Evolutionary conservation across 2,113 vertebrate genomes (phyloP).

Genomic region (Neodontobutis hainanensis): DNA sequence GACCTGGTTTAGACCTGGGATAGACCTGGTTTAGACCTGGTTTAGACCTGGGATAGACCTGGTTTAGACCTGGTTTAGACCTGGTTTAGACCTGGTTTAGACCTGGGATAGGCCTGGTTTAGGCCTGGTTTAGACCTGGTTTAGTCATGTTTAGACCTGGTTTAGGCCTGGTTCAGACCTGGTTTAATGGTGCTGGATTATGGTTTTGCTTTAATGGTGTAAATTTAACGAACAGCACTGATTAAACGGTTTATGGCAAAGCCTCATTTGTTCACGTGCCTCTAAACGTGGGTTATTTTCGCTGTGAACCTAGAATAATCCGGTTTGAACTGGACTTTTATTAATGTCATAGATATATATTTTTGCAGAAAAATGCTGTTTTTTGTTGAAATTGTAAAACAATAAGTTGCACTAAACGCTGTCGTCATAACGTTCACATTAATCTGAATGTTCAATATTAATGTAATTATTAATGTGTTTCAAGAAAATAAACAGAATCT

Average conservation of each 20-base stretch:
- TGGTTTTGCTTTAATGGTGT: no score
- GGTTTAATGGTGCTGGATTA: no score
- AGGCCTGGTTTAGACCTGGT: no score
- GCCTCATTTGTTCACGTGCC: constrained; percentile 54
- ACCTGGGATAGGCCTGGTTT: no score
- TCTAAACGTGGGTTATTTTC: constrained; percentile 34
- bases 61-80: background rate
- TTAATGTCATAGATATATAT: constrained; percentile 69
- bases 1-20: background rate
- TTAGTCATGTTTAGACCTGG: no score
- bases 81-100: background rate
- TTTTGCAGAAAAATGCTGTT: constrained; percentile 69
- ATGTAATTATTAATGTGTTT: constrained; percentile 56
- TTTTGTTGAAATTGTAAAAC: constrained; percentile 65
- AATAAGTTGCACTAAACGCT: constrained; percentile 79
- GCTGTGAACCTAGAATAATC: constrained; percentile 1
- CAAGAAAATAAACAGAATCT: no score
- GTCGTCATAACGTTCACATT: constrained; percentile 64
- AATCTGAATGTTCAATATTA: constrained; percentile 61
- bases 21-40: background rate
- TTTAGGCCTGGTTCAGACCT: no score
- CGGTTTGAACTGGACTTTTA: constrained; percentile 46
- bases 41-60: background rate
- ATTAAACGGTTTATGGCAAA: no score
- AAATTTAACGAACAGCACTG: no score